These are phyloP conservation scores for Grammomys surdaster DNA, from an alignment of 2,113 vertebrate genomes.

Conservation along the genomic window DNA sequence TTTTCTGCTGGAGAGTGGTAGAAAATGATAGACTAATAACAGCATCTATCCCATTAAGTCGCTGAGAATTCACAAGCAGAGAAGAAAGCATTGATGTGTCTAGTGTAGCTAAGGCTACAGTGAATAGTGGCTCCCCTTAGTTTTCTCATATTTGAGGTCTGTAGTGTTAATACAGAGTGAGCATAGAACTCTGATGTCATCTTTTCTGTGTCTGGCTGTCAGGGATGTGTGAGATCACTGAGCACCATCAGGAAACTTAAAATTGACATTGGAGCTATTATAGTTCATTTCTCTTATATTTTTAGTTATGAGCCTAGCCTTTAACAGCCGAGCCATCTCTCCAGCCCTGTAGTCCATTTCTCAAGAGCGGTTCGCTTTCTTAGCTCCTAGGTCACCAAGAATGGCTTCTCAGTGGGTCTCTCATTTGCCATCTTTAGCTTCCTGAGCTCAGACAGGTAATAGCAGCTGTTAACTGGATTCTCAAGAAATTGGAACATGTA, in stretches of 20 bases:
- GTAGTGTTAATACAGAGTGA: too few species aligned
- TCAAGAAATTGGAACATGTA: neutral
- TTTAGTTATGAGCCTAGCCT: too few species aligned
- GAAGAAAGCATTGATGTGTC: accelerated
- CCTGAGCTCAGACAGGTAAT: neutral
- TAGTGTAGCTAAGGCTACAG: accelerated
- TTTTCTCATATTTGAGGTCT: neutral
- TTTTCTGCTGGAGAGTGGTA: neutral
- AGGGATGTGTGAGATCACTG: neutral
- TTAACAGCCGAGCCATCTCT: too few species aligned
- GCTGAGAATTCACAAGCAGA: neutral
- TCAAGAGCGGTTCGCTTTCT: neutral
- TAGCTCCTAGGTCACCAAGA: neutral
- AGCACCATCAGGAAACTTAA: neutral
- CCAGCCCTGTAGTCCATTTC: conserved; percentile 1
- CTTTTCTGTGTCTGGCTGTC: neutral
- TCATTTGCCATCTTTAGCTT: neutral
- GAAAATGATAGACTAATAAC: accelerated
- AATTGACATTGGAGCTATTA: neutral
- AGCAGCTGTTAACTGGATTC: neutral
- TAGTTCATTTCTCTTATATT: too few species aligned
- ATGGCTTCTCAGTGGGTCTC: neutral
- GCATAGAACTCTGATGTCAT: neutral
- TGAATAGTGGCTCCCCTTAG: neutral
- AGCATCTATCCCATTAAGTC: neutral